These are phyloP conservation scores for Haliclona indistincta DNA, from an alignment of 37 sponge, comb jelly and placozoan genomes.

Conservation along the genomic window DNA sequence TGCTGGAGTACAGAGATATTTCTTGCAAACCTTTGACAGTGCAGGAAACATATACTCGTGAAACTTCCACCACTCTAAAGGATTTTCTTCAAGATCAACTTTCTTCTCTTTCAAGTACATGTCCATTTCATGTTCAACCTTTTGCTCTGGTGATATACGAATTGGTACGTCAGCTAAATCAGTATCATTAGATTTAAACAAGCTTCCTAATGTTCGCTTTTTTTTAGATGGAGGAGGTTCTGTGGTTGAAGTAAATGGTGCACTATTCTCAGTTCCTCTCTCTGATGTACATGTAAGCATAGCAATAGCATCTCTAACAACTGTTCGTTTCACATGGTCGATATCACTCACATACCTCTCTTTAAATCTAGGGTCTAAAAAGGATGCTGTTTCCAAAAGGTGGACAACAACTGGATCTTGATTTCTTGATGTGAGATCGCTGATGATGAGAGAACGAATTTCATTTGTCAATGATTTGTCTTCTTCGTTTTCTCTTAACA, in stretches of 20 bases:
- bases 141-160: background rate
- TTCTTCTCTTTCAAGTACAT: background rate
- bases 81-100: constrained; percentile 10
- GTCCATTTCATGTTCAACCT: background rate
- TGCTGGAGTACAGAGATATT: constrained; percentile 24
- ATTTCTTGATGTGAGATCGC: constrained; percentile 1
- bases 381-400: constrained; percentile 22
- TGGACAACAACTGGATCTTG: background rate
- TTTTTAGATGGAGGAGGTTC: background rate
- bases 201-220: background rate
- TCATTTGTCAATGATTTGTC: constrained; percentile 20
- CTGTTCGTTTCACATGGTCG: background rate
- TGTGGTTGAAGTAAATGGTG: background rate
- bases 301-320: background rate
- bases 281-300: background rate
- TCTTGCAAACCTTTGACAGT: constrained; percentile 19
- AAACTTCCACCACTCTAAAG: constrained; percentile 34
- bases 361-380: constrained; percentile 35
- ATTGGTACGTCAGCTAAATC: background rate
- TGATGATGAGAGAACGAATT: background rate
- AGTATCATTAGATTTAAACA: constrained; percentile 4
- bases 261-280: background rate
- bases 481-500: background rate
- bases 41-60: background rate
- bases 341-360: constrained; percentile 1